Percentiles rank a stretch among this genome's conserved stretches.
Conservation (phyloP, 2,113 vertebrate species). For the Pelusios castaneus region DNA sequence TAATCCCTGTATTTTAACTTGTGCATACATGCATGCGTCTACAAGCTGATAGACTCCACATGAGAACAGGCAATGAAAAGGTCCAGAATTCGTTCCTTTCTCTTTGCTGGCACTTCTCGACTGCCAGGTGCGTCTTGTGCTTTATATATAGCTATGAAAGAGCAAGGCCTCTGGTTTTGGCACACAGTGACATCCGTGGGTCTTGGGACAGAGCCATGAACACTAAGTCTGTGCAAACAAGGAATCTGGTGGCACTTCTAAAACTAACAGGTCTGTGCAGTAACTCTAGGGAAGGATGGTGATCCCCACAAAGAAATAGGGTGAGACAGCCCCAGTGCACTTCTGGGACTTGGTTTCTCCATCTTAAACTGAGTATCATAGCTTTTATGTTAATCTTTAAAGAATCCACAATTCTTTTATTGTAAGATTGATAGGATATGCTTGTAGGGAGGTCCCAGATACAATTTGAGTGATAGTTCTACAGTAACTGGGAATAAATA, state of each 20-base stretch:
- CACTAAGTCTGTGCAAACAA: no score
- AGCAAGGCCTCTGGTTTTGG: constrained; percentile 28
- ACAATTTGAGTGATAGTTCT: constrained; percentile 62
- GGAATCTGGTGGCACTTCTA: no score
- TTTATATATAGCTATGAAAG: background rate
- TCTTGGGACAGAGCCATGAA: background rate
- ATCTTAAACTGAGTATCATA: background rate
- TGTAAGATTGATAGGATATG: constrained; percentile 36
- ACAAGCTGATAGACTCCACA: background rate
- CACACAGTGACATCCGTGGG: background rate
- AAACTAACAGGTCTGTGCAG: background rate
- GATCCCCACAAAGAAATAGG: background rate
- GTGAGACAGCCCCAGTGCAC: background rate
- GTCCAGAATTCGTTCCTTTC: background rate
- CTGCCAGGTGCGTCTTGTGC: background rate
- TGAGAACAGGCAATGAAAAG: background rate
- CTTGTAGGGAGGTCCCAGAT: constrained; percentile 50
- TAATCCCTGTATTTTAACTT: background rate
- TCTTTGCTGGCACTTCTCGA: background rate
- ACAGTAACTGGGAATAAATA: constrained; percentile 66
- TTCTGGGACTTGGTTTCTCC: background rate
- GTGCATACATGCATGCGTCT: background rate
- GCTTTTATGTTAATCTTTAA: background rate
- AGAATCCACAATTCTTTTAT: constrained; percentile 66
- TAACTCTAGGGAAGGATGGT: background rate